Evolutionary conservation across 1,140 invertebrate species (phyloP).

Genomic region (Wiebesia pumilae): DNA sequence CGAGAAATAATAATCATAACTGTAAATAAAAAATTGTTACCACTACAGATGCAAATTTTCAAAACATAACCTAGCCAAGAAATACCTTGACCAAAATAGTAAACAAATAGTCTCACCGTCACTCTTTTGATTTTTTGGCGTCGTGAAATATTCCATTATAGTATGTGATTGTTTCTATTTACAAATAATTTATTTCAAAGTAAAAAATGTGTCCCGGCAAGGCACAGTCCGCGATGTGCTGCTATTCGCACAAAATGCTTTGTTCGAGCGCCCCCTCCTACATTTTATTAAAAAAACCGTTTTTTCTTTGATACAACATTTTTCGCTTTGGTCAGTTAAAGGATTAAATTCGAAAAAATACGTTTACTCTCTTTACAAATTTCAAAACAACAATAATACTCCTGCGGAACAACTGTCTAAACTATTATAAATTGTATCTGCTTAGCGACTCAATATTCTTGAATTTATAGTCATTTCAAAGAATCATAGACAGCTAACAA

Average conservation of each 20-base stretch:
- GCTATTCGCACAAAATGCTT: conserved; percentile 1
- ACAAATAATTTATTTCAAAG: conserved; percentile 31
- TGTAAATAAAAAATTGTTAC: conserved; percentile 8
- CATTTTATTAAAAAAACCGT: conserved; percentile 35
- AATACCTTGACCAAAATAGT: conserved; percentile 2
- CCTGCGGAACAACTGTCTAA: neutral
- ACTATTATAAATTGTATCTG: neutral
- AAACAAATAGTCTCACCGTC: conserved; percentile 68
- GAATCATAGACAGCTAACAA: neutral
- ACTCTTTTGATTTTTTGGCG: conserved; percentile 70
- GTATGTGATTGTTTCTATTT: neutral
- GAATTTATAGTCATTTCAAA: neutral
- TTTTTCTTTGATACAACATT: neutral
- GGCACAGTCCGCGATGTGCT: neutral
- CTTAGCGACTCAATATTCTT: neutral
- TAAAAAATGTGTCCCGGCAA: conserved; percentile 26
- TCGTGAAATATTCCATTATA: conserved; percentile 70
- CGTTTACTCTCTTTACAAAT: neutral
- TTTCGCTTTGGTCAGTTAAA: neutral
- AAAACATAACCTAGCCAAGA: conserved; percentile 46
- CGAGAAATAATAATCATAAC: neutral
- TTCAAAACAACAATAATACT: neutral
- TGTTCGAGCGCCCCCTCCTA: conserved; percentile 37
- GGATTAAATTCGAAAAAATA: neutral
- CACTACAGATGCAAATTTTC: neutral